phyloP scores from a whole-genome alignment of 2,888 invertebrate genomes.

The Hypena proboscidalis region DNA sequence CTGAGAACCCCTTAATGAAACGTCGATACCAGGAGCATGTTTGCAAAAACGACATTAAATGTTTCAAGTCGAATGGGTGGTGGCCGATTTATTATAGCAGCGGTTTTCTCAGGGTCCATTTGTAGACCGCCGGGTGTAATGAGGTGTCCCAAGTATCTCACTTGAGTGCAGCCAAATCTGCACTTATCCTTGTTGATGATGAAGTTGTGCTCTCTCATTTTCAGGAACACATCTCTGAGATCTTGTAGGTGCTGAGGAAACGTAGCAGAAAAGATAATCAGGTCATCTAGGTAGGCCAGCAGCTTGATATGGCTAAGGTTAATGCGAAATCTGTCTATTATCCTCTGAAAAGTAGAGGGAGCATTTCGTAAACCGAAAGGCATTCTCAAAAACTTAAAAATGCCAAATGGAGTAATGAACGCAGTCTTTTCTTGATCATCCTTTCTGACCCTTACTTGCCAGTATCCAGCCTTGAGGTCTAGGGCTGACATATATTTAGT shows the following conservation, averaged over 20 bases:
- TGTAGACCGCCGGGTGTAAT: slow-evolving; percentile 31
- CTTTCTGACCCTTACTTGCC: too few relatives aligned
- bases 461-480: too few relatives aligned
- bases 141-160: slow-evolving; percentile 38
- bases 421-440: too few relatives aligned
- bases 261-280: not conserved
- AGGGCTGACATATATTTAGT: too few relatives aligned
- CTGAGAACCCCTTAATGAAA: slow-evolving; percentile 22
- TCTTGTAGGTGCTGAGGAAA: not conserved
- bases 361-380: too few relatives aligned
- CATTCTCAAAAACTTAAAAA: too few relatives aligned
- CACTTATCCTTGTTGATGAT: slow-evolving; percentile 39
- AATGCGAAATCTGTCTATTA: not conserved
- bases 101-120: slow-evolving; percentile 32
- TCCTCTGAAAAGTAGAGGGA: too few relatives aligned
- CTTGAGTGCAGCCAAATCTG: slow-evolving; percentile 20
- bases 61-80: slow-evolving; percentile 38
- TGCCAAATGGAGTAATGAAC: too few relatives aligned
- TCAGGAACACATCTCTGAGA: slow-evolving; percentile 35
- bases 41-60: slow-evolving; percentile 44
- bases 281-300: not conserved
- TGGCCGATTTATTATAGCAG: slow-evolving; percentile 36
- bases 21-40: slow-evolving; percentile 35
- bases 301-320: not conserved
- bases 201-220: slow-evolving; percentile 37